Evolutionary conservation across 2,888 invertebrate genomes (phyloP), one percentile per base, ranked within the genome.

Genomic region (Tenthredo distinguenda): DNA sequence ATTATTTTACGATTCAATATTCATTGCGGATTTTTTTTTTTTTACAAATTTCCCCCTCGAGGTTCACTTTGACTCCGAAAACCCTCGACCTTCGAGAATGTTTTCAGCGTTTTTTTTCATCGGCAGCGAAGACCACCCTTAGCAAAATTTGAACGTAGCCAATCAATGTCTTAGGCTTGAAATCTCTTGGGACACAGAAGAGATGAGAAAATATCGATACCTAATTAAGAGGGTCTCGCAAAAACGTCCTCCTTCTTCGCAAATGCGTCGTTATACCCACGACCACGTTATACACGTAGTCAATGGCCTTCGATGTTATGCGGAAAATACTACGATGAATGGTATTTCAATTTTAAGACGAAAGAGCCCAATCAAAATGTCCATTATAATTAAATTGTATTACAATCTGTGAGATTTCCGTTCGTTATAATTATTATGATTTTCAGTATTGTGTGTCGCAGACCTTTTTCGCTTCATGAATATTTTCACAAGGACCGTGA

Each of bases 141-240:
- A 47, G 18, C 0, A 47, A 76, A 76, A 76, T 76, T 26, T 76
- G 47, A 76, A 47, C 76, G 47, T 21, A 21, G 76, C 76, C 43
- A 76, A 43, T 76, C 43, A 47, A 43, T 31, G 76, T 76, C 76
- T 43, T 26, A 47, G 43, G 47, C 5, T 43, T 76, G 76, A 76
- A 76, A 50, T 76, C 76, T 47, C 76, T 76, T 76, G 76, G 76
- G 76, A 47, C n/a, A 47, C 21, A 26, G 76, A 55, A 77, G 55
- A 74, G 74, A 77, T 74, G 72, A 55, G 77, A 77, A 34, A 34
- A 55, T 77, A 77, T 77, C 77, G 77, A 77, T 77, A 77, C 40
- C 55, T 77, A 77, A 77, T 77, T 77, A 77, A 77, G 55, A 34
- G 34, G 26, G 55, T 77, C 77, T 37, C 26, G n/a, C 40, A 55